Evolutionary conservation across 2,113 vertebrate genomes (phyloP), one percentile per base, ranked within the genome.

Genomic region (Motacilla tschutschensis): DNA sequence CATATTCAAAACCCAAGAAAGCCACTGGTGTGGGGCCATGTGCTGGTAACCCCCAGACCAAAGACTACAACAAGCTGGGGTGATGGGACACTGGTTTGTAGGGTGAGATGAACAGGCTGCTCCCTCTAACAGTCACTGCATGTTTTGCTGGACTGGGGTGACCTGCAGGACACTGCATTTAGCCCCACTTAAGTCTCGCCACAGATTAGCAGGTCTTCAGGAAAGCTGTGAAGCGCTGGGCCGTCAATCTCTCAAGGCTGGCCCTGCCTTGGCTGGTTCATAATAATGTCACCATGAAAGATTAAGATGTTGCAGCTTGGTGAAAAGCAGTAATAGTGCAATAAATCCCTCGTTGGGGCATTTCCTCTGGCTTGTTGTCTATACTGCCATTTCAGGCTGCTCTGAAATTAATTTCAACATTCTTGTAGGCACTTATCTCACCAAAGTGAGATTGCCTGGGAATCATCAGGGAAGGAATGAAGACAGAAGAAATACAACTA

Each of bases 361-460:
- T 57, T 91, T 92, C 75, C 85, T 88, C 87, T 40, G 54, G n/a
- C 59, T 89, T 62, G 31, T 93, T 84, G 69, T 79, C 91, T 86
- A 54, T 12, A 1, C 14, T 2, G 70, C 63, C 50, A 77, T 74
- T 93, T 88, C 79, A 76, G 63, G 41, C 92, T 85, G n/a, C 57
- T 80, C 63, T 66, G 84, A 93, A 92, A 94, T 82, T 80, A 85
- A 91, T 86, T 92, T 87, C 80, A 83, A 63, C 72, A 84, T 93
- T 90, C 88, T 76, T 92, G 59, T 77, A 89, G 71, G 48, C 36
- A 63, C 76, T 92, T 79, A 70, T 91, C 86, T 94, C 93, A 88
- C 89, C 57, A 8, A 93, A 90, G 63, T 91, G 71, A 94, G 92
- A 66, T 94, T 95, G 95, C 89, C 92, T 82, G 90, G 73, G 79